A percentile compares a stretch with the other conserved stretches of the same genome.
These are phyloP conservation scores for Guaruba guarouba DNA, from an alignment of 2,113 vertebrate genomes.

Conservation along the genomic window DNA sequence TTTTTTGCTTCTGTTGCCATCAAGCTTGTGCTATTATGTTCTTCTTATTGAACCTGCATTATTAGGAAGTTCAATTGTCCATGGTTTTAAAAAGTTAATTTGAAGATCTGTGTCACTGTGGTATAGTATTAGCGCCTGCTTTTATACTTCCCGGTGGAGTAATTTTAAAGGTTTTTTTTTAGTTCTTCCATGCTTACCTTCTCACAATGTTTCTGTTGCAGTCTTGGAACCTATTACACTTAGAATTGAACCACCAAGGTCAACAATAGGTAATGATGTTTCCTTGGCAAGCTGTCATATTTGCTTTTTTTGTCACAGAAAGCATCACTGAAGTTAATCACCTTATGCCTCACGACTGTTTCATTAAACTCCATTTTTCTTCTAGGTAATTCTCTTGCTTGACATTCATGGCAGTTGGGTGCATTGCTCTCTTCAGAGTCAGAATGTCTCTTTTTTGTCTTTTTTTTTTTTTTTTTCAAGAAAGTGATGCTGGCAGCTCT, in stretches of 20 bases:
- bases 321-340: not conserved
- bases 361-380: not conserved
- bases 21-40: not conserved
- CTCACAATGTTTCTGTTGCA: constrained; percentile 45
- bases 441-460: not conserved
- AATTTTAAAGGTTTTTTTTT: not conserved
- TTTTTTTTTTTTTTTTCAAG: not conserved
- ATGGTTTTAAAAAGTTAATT: not conserved
- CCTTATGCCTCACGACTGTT: not conserved
- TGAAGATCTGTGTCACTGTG: not conserved
- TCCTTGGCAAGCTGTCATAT: not conserved
- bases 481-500: not conserved
- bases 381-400: constrained; percentile 1
- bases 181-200: not conserved
- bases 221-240: constrained; percentile 43
- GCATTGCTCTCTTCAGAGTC: not conserved
- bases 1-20: not conserved
- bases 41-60: not conserved
- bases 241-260: constrained; percentile 55
- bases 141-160: not conserved
- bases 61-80: not conserved
- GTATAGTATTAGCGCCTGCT: not conserved
- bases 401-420: not conserved
- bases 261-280: constrained; percentile 56
- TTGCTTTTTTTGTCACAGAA: constrained; percentile 22